phyloP scores from a whole-genome alignment of 1,140 invertebrate species.

The Diprion similis region DNA sequence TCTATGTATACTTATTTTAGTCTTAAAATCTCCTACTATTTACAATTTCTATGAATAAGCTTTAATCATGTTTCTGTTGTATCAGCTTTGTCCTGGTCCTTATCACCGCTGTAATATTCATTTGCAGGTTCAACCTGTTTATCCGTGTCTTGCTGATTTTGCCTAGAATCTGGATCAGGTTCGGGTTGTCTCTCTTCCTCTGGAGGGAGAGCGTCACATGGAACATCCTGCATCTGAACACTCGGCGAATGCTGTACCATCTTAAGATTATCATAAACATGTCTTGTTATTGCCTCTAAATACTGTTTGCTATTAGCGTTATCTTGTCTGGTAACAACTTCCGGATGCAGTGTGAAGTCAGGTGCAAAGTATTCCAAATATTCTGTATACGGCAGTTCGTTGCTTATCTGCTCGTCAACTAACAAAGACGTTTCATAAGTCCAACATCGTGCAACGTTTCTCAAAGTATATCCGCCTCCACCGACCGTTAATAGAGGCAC shows the following conservation, averaged over 20 bases:
- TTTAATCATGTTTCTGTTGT: conserved; percentile 47
- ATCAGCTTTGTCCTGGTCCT: conserved; percentile 75
- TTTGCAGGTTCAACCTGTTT: conserved; percentile 87
- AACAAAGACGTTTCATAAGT: conserved; percentile 97
- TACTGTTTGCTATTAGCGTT: conserved; percentile 95
- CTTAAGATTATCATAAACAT: conserved; percentile 87
- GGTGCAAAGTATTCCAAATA: conserved; percentile 96
- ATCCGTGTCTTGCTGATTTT: conserved; percentile 82
- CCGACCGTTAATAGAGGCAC: conserved; percentile 95
- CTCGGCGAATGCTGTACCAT: conserved; percentile 89
- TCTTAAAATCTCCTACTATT: neutral
- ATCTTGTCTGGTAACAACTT: conserved; percentile 82
- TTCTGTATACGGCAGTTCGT: conserved; percentile 92
- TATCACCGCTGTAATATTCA: conserved; percentile 93
- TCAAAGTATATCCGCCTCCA: conserved; percentile 95
- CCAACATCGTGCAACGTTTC: conserved; percentile 99
- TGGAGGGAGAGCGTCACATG: conserved; percentile 75
- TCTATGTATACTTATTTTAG: neutral
- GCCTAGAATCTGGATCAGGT: conserved; percentile 82
- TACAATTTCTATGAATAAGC: neutral
- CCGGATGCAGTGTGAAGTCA: conserved; percentile 92
- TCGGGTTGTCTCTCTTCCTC: conserved; percentile 76
- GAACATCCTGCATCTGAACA: conserved; percentile 93
- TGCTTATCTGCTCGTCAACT: conserved; percentile 88
- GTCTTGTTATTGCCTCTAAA: conserved; percentile 81